A percentile compares a stretch with the other conserved stretches of the same genome.
Evolutionary conservation across 2,797 vertebrate species (phyloP).

Genomic region (Paguma larvata): DNA sequence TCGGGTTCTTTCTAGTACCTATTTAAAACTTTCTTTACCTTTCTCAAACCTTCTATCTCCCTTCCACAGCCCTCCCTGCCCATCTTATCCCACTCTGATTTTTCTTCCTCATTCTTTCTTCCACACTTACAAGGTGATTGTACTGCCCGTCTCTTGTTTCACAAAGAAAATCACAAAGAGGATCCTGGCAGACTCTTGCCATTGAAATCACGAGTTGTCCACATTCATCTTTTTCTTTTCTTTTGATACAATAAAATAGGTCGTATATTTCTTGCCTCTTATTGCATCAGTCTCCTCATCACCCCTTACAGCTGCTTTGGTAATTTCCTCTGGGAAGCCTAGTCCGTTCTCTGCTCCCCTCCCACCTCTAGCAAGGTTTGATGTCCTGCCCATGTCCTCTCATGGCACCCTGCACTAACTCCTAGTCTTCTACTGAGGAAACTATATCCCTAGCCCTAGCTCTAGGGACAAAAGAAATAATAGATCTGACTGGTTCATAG

Average conservation of each 20-base stretch:
- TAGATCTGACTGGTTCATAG: background rate
- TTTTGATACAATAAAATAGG: background rate
- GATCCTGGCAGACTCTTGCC: background rate
- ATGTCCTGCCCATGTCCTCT: background rate
- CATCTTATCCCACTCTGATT: background rate
- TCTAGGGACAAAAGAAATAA: background rate
- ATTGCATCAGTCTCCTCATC: background rate
- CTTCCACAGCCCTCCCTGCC: background rate
- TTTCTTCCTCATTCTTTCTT: background rate
- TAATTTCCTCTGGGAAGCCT: background rate
- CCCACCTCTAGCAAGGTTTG: background rate
- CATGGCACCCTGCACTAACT: background rate
- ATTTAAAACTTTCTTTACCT: background rate
- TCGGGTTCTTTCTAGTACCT: background rate
- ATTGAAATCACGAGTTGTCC: background rate
- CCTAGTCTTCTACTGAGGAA: background rate
- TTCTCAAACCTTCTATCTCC: background rate
- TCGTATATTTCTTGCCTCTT: background rate
- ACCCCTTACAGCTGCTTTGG: background rate
- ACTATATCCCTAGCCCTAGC: background rate
- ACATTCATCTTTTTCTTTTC: background rate
- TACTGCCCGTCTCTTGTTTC: background rate
- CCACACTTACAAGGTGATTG: background rate
- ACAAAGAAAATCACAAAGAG: background rate
- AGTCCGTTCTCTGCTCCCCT: background rate